Evolutionary conservation across 2,888 invertebrate species (phyloP).

Genomic region (Lasioglossum calceatum): DNA sequence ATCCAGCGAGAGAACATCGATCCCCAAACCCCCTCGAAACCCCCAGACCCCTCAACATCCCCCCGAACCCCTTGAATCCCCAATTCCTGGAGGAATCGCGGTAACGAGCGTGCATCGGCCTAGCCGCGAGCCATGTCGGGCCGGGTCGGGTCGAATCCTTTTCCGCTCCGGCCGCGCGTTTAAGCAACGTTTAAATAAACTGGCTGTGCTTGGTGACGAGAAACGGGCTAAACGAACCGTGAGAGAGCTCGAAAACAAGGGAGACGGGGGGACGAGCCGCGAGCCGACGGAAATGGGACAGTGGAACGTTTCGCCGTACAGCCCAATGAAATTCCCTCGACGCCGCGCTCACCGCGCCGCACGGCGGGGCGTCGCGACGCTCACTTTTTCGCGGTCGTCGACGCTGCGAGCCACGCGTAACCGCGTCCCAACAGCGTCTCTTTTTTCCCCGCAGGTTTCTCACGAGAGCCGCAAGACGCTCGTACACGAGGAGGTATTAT

Average conservation of each 20-base stretch:
- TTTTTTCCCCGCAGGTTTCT: not conserved
- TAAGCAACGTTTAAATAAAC: conserved; percentile 55
- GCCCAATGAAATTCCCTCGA: conserved; percentile 21
- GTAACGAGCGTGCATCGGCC: conserved; percentile 45
- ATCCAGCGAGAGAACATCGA: conserved; percentile 38
- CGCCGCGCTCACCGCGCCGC: not conserved
- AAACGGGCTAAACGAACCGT: conserved; percentile 55
- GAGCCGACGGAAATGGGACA: conserved; percentile 41
- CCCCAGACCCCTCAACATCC: not conserved
- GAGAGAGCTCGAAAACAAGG: conserved; percentile 34
- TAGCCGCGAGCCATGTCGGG: not conserved
- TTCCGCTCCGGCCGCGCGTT: conserved; percentile 33
- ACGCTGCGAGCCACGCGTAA: conserved; percentile 18
- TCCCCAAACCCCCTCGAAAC: not conserved
- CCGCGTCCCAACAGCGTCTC: not conserved
- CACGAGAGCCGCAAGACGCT: not conserved
- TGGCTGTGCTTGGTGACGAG: conserved; percentile 54
- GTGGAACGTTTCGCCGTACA: conserved; percentile 3
- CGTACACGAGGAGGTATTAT: not conserved
- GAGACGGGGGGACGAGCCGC: not conserved
- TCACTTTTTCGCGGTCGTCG: conserved; percentile 23
- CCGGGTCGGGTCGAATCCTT: conserved; percentile 20
- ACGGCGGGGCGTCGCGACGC: not conserved
- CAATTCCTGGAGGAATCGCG: not conserved
- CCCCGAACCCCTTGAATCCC: not conserved